Evolutionary conservation across 1,140 invertebrate species (phyloP).

Genomic region (Geopemphigus sp.): DNA sequence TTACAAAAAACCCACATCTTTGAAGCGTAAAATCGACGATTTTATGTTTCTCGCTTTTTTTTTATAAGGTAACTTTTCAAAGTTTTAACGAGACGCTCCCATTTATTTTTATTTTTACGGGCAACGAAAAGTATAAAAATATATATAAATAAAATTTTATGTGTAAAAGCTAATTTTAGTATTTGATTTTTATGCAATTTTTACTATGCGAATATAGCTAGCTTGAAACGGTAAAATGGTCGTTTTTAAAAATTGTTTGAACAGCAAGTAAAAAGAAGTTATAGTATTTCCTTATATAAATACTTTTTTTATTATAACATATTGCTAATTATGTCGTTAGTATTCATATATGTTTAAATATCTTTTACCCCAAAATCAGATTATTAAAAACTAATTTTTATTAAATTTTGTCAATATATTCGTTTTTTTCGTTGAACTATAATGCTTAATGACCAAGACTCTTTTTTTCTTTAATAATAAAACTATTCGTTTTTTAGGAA

Average conservation of each 20-base stretch:
- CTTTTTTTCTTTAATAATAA: no score
- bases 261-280: background rate
- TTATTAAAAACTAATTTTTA: no score
- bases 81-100: slow-evolving; percentile 40
- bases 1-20: slow-evolving; percentile 9
- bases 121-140: background rate
- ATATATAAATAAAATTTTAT: no score
- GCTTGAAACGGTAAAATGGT: background rate
- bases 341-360: no score
- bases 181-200: slow-evolving; percentile 2
- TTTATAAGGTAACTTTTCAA: slow-evolving; percentile 27
- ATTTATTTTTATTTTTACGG: slow-evolving; percentile 8
- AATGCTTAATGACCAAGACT: no score
- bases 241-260: background rate
- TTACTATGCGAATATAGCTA: background rate
- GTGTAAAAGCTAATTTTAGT: slow-evolving; percentile 15
- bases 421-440: no score
- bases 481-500: no score
- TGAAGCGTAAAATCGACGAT: slow-evolving; percentile 26
- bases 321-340: no score
- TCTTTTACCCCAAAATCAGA: no score
- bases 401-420: no score
- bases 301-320: background rate
- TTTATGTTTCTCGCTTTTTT: slow-evolving; percentile 31
- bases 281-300: background rate